Conservation (phyloP, 1,140 invertebrate species). For the Chlorops oryzae region DNA sequence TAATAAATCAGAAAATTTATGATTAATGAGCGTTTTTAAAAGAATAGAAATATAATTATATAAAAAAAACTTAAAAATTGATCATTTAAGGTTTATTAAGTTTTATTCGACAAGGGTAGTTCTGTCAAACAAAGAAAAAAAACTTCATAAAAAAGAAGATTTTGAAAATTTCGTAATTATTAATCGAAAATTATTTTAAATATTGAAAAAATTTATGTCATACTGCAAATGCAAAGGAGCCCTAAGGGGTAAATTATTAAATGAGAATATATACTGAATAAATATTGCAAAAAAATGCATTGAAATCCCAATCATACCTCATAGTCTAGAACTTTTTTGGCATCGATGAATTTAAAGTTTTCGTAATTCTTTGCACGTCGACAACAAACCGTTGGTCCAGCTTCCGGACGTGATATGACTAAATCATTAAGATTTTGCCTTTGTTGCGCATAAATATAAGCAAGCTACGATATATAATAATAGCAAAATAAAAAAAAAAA, state of each 20-base stretch:
- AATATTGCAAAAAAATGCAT: too few relatives aligned
- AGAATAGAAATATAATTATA: too few relatives aligned
- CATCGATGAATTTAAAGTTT: slow-evolving; percentile 77
- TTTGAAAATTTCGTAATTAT: too few relatives aligned
- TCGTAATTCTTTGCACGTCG: slow-evolving; percentile 71
- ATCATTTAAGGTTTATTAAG: too few relatives aligned
- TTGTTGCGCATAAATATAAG: slow-evolving; percentile 87
- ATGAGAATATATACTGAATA: slow-evolving; percentile 2
- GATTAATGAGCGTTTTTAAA: too few relatives aligned
- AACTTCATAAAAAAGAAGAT: not conserved
- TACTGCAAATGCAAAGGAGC: not conserved
- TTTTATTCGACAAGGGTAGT: too few relatives aligned
- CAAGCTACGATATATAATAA: slow-evolving; percentile 51
- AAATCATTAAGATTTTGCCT: slow-evolving; percentile 76
- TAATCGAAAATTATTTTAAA: too few relatives aligned
- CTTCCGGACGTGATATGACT: slow-evolving; percentile 67
- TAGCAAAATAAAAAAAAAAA: slow-evolving; percentile 3
- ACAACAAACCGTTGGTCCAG: slow-evolving; percentile 67
- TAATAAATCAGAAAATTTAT: too few relatives aligned
- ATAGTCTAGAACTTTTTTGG: slow-evolving; percentile 79
- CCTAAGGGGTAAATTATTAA: slow-evolving; percentile 10
- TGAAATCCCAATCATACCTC: too few relatives aligned
- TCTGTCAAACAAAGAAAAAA: too few relatives aligned
- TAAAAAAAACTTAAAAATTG: too few relatives aligned
- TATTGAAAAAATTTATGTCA: not conserved